Base-by-base conservation (phyloP, 2,797 vertebrate species). In the Apogon hyalosoma region DNA sequence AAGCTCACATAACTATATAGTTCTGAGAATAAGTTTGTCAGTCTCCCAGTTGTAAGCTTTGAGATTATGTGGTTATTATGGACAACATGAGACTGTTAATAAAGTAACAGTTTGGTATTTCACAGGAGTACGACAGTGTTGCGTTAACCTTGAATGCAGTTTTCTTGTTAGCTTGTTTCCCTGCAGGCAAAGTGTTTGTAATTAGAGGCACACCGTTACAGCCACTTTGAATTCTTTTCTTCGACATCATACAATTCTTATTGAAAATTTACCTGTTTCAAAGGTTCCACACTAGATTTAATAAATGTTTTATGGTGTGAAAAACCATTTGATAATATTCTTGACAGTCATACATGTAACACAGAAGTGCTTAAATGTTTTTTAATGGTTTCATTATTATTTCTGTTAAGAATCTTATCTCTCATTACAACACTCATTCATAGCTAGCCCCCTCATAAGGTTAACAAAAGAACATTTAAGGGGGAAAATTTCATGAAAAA, bases 301-400 rank as follows among this genome's bases (percentile, higher is more conserved):
- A 76, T 85, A 85, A 86, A 85, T 11, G 46, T 49, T 49, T 63
- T 45, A 61, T 45, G 16, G 43, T 64, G 24, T 72, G 46, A 43
- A 77, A 75, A 58, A 16, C 24, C 31, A 1, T 46, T 12, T 45
- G n/a, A 24, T 19, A 18, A 31, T 31, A 31, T 31, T 36, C 33
- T 31, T 10, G 43, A 36, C 16, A 38, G 28, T 36, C 36, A 59
- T 46, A 36, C 24, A 47, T 41, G 28, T 43, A 59, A 46, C 54
- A 63, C 46, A 50, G 15, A 38, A n/a, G 64, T 87, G 79, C 79
- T 55, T 81, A 91, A 90, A 86, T 59, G 40, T 66, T 75, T 88
- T 92, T 93, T 92, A 92, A 88, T 90, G 64, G 54, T 89, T 87
- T 87, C 80, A 89, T 87, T 84, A 76, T 88, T 77, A 85, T 55